These are phyloP conservation scores for Caenorhabditis imperialis DNA, from an alignment of 2,888 invertebrate genomes.

Conservation along the genomic window DNA sequence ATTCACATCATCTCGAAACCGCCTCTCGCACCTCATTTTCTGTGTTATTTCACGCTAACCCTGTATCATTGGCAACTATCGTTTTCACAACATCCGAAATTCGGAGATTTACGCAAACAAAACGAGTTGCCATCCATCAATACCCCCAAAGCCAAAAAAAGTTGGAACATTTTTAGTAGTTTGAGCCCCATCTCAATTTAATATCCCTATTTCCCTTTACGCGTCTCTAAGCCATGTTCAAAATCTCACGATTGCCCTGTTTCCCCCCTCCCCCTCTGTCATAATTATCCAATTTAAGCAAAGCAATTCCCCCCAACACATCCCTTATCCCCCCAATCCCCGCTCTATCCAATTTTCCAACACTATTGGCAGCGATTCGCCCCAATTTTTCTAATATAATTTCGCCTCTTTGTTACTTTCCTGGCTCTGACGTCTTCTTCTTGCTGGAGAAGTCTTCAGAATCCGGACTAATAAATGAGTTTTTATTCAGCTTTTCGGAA, in stretches of 20 bases:
- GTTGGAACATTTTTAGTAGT: conserved; percentile 8
- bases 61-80: conserved; percentile 20
- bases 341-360: too few relatives aligned
- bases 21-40: conserved; percentile 17
- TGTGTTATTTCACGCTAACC: conserved; percentile 51
- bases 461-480: conserved; percentile 30
- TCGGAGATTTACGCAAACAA: background rate
- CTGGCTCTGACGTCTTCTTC: background rate
- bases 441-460: background rate
- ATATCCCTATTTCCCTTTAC: too few relatives aligned
- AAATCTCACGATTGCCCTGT: conserved; percentile 35
- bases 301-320: background rate
- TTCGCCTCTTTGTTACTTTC: conserved; percentile 22
- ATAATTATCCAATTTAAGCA: conserved; percentile 32
- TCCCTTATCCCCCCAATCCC: too few relatives aligned
- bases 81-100: background rate
- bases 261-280: conserved; percentile 21
- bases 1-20: conserved; percentile 32
- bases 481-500: conserved; percentile 16
- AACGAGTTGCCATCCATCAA: background rate
- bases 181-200: too few relatives aligned
- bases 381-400: conserved; percentile 5
- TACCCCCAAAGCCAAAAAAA: too few relatives aligned
- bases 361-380: background rate
- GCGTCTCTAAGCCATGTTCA: conserved; percentile 24